phyloP scores from a whole-genome alignment of 2,797 vertebrate species.

The Cyprinodon diabolis region DNA sequence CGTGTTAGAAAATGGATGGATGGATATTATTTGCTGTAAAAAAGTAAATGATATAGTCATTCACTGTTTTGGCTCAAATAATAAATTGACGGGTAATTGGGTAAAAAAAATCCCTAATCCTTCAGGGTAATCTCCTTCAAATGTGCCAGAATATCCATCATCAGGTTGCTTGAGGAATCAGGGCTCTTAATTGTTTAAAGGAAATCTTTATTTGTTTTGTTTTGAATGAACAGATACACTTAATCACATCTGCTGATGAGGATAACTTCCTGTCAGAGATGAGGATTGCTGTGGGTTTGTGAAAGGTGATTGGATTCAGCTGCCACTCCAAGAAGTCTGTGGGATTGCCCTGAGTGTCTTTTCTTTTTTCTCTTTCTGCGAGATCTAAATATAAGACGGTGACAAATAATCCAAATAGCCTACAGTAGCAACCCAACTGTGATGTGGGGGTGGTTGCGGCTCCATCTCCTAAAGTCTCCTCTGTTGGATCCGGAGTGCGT shows the following conservation, averaged over 20 bases:
- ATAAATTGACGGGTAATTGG: not conserved
- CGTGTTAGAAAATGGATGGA: too few species aligned
- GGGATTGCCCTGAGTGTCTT: constrained; percentile 66
- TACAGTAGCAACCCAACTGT: constrained; percentile 73
- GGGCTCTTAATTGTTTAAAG: too few species aligned
- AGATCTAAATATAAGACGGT: constrained; percentile 70
- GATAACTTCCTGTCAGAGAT: not conserved
- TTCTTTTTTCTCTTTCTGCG: constrained; percentile 16
- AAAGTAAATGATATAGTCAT: not conserved
- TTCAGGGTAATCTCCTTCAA: constrained; percentile 17
- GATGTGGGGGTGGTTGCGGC: constrained; percentile 86
- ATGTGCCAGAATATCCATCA: constrained; percentile 66
- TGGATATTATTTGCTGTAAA: not conserved
- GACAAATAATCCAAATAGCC: constrained; percentile 78
- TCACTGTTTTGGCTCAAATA: not conserved
- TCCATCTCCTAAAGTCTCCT: constrained; percentile 70
- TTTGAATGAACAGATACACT: not conserved
- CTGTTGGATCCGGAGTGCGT: constrained; percentile 55
- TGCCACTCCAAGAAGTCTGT: constrained; percentile 36
- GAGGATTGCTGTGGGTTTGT: not conserved
- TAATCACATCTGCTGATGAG: not conserved
- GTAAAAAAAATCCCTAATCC: not conserved
- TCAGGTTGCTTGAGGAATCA: constrained; percentile 81
- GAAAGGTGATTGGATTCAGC: constrained; percentile 6
- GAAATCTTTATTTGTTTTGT: not conserved